A percentile compares a stretch with the other conserved stretches of the same genome.
Conservation (phyloP, 2,888 invertebrate species). For the Ctenicera cuprea region DNA sequence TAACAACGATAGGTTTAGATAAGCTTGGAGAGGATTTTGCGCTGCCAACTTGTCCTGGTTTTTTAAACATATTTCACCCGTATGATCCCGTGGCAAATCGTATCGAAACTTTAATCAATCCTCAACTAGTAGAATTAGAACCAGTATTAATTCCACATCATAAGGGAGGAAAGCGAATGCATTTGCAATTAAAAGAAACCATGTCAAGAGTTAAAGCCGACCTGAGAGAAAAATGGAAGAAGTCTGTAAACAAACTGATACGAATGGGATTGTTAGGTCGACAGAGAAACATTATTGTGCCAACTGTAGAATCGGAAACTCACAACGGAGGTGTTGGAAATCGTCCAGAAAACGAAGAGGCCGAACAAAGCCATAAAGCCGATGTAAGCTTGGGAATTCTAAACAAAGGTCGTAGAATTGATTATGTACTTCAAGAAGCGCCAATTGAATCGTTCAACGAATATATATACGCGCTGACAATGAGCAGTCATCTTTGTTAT, state of each 20-base stretch:
- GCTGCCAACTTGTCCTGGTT: constrained; percentile 91
- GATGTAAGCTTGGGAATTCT: constrained; percentile 79
- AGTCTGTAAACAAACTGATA: neutral
- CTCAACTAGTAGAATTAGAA: constrained; percentile 82
- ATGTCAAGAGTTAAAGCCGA: constrained; percentile 94
- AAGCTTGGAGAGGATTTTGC: constrained; percentile 87
- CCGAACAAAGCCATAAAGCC: neutral
- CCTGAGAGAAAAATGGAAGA: constrained; percentile 82
- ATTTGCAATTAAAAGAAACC: constrained; percentile 90
- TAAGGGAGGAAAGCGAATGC: constrained; percentile 96
- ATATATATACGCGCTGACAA: constrained; percentile 92
- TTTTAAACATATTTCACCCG: constrained; percentile 98
- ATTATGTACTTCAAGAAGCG: constrained; percentile 96
- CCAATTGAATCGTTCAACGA: constrained; percentile 98
- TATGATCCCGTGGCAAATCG: constrained; percentile 96
- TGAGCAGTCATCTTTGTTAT: constrained; percentile 91
- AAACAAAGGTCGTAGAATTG: constrained; percentile 91
- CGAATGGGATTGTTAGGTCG: constrained; percentile 82
- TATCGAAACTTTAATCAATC: constrained; percentile 91
- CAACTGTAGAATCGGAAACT: too few relatives aligned
- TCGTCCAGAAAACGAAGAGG: neutral
- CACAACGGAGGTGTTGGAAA: too few relatives aligned
- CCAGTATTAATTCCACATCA: constrained; percentile 96
- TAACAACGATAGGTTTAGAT: constrained; percentile 93
- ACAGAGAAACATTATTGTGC: constrained; percentile 82